Percentiles rank a stretch among this genome's conserved stretches.
Conservation (phyloP, 2,113 vertebrate species). For the Gorsachius goisagi region DNA sequence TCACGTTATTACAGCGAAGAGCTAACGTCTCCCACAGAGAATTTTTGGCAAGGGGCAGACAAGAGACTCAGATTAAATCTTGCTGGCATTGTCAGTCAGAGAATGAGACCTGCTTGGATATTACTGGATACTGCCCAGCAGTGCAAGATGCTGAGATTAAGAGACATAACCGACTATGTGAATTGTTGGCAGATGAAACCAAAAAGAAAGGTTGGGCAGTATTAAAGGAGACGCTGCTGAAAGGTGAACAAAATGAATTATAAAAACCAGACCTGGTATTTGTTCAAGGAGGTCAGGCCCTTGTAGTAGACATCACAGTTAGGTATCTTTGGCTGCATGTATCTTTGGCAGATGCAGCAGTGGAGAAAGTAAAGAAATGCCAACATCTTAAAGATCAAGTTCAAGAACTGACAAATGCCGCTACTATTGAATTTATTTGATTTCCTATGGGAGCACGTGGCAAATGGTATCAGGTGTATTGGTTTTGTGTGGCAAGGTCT, state of each 20-base stretch:
- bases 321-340: neutral
- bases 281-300: neutral
- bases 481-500: no score
- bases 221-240: neutral
- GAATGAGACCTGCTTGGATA: neutral
- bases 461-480: neutral
- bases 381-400: neutral
- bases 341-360: neutral
- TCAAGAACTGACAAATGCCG: neutral
- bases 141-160: neutral
- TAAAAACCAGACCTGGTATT: neutral
- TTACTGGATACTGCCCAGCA: neutral
- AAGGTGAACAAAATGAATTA: neutral
- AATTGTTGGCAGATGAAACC: neutral
- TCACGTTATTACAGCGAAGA: neutral
- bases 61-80: neutral
- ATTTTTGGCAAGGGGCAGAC: neutral
- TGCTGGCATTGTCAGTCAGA: neutral
- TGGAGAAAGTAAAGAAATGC: neutral
- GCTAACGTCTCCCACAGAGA: neutral
- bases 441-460: neutral
- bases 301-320: neutral
- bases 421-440: neutral
- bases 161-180: neutral
- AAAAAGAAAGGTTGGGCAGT: neutral